Conservation (phyloP, 2,888 invertebrate genomes). For the Cabera pusaria region DNA sequence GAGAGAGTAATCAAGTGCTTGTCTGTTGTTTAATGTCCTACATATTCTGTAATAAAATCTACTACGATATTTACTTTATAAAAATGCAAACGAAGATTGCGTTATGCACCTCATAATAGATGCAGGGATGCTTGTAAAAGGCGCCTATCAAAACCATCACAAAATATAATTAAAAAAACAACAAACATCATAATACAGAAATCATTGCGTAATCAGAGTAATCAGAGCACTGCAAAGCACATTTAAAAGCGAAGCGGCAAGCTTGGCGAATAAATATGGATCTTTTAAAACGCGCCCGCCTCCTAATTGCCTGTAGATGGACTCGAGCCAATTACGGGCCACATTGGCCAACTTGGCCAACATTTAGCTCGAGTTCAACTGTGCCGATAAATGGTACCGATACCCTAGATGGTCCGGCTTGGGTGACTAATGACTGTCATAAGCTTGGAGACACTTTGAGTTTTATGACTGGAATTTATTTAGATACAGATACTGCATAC, state of each 20-base stretch:
- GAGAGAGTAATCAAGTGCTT: too few species aligned
- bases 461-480: slow-evolving; percentile 8
- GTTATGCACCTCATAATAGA: too few species aligned
- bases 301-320: slow-evolving; percentile 80
- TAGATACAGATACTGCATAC: not conserved
- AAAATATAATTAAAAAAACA: slow-evolving; percentile 7
- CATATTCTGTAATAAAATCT: too few species aligned
- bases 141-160: not conserved
- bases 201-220: slow-evolving; percentile 46
- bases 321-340: slow-evolving; percentile 71
- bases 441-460: slow-evolving; percentile 27
- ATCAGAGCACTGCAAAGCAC: slow-evolving; percentile 46
- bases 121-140: not conserved
- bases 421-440: slow-evolving; percentile 50
- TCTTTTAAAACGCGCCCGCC: slow-evolving; percentile 69
- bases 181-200: slow-evolving; percentile 18
- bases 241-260: slow-evolving; percentile 39
- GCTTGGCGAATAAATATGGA: slow-evolving; percentile 68
- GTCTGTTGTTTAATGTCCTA: too few species aligned
- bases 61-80: too few species aligned
- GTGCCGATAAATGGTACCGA: slow-evolving; percentile 63
- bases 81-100: too few species aligned
- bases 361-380: slow-evolving; percentile 60
- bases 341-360: slow-evolving; percentile 29
- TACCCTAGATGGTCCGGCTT: slow-evolving; percentile 47